These are phyloP conservation scores for Macrophya annulata DNA, from an alignment of 2,888 invertebrate genomes.

Conservation along the genomic window DNA sequence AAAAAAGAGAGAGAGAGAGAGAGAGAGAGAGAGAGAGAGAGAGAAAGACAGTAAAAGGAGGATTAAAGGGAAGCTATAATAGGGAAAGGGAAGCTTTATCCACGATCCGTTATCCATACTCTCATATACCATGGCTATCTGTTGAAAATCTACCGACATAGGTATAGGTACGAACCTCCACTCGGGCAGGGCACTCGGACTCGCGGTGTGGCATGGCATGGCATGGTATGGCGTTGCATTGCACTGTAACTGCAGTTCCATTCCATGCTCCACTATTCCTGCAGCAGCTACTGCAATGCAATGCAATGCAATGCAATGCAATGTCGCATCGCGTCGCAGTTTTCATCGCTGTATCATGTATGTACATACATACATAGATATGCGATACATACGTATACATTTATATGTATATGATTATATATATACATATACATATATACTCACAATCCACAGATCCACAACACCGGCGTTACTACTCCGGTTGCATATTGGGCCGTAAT, in stretches of 20 bases:
- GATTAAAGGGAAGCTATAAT: background rate
- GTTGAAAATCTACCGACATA: constrained; percentile 55
- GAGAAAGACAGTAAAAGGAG: constrained; percentile 54
- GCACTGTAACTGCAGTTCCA: constrained; percentile 19
- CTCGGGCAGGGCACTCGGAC: constrained; percentile 66
- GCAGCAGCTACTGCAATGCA: background rate
- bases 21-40: constrained; percentile 60
- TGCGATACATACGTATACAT: background rate
- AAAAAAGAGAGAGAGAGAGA: constrained; percentile 56
- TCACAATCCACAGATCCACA: background rate
- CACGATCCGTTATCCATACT: constrained; percentile 68
- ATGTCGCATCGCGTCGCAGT: background rate
- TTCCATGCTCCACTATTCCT: background rate
- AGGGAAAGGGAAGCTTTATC: constrained; percentile 68
- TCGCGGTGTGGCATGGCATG: constrained; percentile 58
- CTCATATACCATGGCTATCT: constrained; percentile 70
- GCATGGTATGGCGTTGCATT: constrained; percentile 57
- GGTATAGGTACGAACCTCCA: background rate
- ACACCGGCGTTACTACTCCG: constrained; percentile 62
- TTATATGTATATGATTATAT: background rate
- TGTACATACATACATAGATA: background rate
- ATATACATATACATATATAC: background rate
- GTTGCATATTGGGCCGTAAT: constrained; percentile 76
- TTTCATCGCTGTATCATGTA: background rate
- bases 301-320: background rate